A percentile compares a stretch with the other conserved stretches of the same genome.
phyloP scores from a whole-genome alignment of 2,797 vertebrate species.

The Pelobates cultripes region DNA sequence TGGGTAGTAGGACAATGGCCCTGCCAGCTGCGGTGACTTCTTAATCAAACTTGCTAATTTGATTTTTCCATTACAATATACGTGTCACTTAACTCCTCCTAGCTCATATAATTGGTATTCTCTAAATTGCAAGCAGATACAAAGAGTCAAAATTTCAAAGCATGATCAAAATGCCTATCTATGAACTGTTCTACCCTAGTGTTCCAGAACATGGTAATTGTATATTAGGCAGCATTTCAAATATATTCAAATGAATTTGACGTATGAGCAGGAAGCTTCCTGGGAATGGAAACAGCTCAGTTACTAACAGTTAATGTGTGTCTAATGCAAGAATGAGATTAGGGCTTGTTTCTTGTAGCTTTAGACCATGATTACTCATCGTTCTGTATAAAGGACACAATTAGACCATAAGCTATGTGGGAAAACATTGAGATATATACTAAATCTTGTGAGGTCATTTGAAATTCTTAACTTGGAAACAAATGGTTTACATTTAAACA shows the following conservation, averaged over 20 bases:
- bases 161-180: conserved; percentile 9
- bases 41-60: conserved; percentile 12
- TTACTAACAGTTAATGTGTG: neutral
- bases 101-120: conserved; percentile 1
- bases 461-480: too few relatives aligned
- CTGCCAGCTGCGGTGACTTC: conserved; percentile 3
- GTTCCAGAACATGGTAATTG: conserved; percentile 10
- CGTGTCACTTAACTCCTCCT: conserved; percentile 1
- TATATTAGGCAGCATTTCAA: conserved; percentile 7
- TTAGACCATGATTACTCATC: neutral
- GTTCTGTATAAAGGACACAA: too few relatives aligned
- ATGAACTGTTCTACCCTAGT: neutral
- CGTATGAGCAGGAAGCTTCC: neutral
- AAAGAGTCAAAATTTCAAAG: conserved; percentile 12
- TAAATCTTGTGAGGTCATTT: too few relatives aligned
- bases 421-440: too few relatives aligned
- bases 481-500: too few relatives aligned
- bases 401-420: too few relatives aligned
- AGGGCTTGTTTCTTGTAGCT: neutral
- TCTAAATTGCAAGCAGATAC: conserved; percentile 6
- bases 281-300: neutral
- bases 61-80: conserved; percentile 2
- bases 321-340: neutral
- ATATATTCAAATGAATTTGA: neutral
- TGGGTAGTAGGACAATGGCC: neutral